Evolutionary conservation across 2,888 invertebrate genomes (phyloP).

Genomic region (Charanyca ferruginea): DNA sequence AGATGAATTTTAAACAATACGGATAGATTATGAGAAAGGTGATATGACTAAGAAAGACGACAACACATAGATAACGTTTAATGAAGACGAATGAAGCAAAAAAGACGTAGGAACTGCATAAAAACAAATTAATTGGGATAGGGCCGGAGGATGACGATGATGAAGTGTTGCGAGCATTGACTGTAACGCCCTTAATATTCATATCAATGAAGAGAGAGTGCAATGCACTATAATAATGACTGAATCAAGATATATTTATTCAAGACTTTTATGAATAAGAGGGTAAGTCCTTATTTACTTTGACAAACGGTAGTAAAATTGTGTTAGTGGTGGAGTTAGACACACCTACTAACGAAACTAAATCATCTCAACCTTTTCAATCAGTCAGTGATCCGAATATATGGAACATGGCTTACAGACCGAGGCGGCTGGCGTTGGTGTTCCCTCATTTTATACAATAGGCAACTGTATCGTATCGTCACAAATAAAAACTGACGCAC

Average conservation of each 20-base stretch:
- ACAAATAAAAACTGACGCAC: too few relatives aligned
- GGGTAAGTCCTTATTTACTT: conserved; percentile 17
- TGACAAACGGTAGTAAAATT: conserved; percentile 6
- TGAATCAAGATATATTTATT: conserved; percentile 19
- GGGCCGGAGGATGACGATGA: not conserved
- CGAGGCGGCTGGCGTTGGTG: too few relatives aligned
- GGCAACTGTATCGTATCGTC: too few relatives aligned
- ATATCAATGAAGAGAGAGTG: conserved; percentile 9
- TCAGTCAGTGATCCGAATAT: conserved; percentile 9
- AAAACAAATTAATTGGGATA: not conserved
- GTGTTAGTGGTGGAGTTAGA: not conserved
- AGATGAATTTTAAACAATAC: too few relatives aligned
- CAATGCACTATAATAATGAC: conserved; percentile 8
- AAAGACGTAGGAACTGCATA: too few relatives aligned
- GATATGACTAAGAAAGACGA: too few relatives aligned
- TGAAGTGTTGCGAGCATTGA: not conserved
- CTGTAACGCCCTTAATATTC: not conserved
- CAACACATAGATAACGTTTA: not conserved
- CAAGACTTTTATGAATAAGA: conserved; percentile 20
- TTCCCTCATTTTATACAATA: not conserved
- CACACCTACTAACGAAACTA: conserved; percentile 30
- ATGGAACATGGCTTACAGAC: too few relatives aligned
- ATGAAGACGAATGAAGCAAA: not conserved
- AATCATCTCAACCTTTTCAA: not conserved
- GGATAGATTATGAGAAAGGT: not conserved